Evolutionary conservation across 92 coral and sea anemone species (phyloP), one percentile per base, ranked within the genome.

Genomic region (Phenganax stokvisi): DNA sequence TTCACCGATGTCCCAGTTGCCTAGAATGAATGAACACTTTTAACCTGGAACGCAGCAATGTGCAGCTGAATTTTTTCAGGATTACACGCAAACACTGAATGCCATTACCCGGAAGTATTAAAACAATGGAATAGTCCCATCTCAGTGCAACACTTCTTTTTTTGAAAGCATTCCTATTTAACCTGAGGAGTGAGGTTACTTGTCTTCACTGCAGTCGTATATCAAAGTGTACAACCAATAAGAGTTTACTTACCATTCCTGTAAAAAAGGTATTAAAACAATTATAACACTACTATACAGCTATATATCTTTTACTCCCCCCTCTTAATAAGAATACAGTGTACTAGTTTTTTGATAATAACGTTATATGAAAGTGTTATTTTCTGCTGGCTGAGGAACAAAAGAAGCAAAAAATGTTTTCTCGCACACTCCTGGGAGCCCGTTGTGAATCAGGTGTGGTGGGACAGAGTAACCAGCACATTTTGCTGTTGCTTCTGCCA

Each of bases 1-100:
- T 65, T 59, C 74, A 31, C 75, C 75, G 74, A 73, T 84, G 53
- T 30, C 86, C 70, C 76, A 79, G 54, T 75, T 87, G 6, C 81
- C 80, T 51, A 62, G 75, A 55, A 80, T 84, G 58, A 87, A 76
- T 62, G 70, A 76, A 58, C 76, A 66, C 56, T 70, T 84, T 80
- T 74, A 74, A 66, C 66, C 78, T 47, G 90, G 87, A 44, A 79
- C 13, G 60, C 89, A 87, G 69, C 87, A 87, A 75, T 87, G 87
- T 83, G 85, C 89, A 57, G 89, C 89, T 62, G 89, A 87, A 56
- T 87, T 87, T 61, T 83, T 87, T 73, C 87, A 84, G 69, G 87
- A 84, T 84, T 84, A 59, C 60, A 72, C 80, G 31, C 72, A 80
- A 60, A 85, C 80, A 51, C 69, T 71, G 56, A 73, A 79, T 61